phyloP scores from a whole-genome alignment of 2,113 vertebrate genomes.

The Aix galericulata region DNA sequence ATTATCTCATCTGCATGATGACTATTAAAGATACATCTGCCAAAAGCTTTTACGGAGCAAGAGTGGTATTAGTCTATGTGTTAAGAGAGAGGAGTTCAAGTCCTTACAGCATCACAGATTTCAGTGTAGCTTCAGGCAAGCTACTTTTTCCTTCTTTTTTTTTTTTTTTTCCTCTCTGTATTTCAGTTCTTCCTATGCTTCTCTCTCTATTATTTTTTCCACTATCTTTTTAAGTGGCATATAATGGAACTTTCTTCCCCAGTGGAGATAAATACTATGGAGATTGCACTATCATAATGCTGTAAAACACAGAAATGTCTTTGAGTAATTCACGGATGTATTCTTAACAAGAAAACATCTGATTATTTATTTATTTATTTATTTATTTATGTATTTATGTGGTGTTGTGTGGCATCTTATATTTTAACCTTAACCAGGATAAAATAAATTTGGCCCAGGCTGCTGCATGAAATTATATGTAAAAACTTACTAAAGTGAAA shows the following conservation, averaged over 20 bases:
- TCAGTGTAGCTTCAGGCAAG: not conserved
- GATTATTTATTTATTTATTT: not conserved
- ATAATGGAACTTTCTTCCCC: not conserved
- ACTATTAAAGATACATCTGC: conserved; percentile 14
- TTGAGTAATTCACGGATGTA: not conserved
- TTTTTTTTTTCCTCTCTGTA: not conserved
- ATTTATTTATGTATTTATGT: not conserved
- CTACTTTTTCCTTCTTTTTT: not conserved
- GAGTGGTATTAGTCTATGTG: not conserved
- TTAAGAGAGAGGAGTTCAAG: not conserved
- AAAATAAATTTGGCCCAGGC: not conserved
- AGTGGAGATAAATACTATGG: not conserved
- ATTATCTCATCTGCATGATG: not conserved
- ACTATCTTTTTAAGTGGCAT: not conserved
- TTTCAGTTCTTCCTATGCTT: not conserved
- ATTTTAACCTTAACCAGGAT: not conserved
- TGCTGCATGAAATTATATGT: not conserved
- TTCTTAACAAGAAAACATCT: not conserved
- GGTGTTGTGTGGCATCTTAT: not conserved
- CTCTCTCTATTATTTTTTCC: not conserved
- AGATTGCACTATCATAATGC: not conserved
- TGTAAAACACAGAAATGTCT: not conserved
- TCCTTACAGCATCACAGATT: not conserved
- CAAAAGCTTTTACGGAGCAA: not conserved
- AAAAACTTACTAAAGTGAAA: not conserved